These are phyloP conservation scores for Caenorhabditis briggsae DNA, from an alignment of 1,140 invertebrate species.

Conservation along the genomic window DNA sequence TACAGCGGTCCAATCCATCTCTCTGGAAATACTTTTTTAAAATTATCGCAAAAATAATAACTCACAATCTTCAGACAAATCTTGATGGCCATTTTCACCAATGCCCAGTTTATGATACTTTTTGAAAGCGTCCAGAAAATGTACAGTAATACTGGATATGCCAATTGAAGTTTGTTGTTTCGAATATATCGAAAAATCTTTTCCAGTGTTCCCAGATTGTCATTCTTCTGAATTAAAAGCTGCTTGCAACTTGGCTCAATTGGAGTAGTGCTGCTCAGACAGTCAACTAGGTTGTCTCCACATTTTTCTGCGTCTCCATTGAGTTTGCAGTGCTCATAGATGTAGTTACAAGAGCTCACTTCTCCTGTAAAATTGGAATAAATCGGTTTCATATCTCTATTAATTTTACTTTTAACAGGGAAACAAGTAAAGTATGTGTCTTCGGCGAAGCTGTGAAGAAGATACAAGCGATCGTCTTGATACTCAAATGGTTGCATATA, in stretches of 20 bases:
- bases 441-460: neutral
- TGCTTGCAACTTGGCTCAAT: neutral
- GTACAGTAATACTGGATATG: neutral
- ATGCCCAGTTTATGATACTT: neutral
- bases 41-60: neutral
- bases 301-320: neutral
- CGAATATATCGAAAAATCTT: neutral
- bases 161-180: conserved; percentile 13
- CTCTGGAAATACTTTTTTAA: neutral
- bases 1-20: neutral
- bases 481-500: neutral
- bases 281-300: neutral
- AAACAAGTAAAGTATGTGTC: conserved; percentile 4
- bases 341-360: neutral
- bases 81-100: neutral
- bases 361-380: neutral
- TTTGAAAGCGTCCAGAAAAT: neutral
- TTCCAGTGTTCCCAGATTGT: neutral
- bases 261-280: neutral
- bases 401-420: neutral
- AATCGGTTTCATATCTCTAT: neutral
- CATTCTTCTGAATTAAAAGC: neutral
- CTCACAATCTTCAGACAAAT: conserved; percentile 9
- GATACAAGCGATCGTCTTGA: neutral
- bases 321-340: neutral